A percentile compares a stretch with the other conserved stretches of the same genome.
Conservation (phyloP, 2,888 invertebrate species). For the Latrodectus hesperus region DNA sequence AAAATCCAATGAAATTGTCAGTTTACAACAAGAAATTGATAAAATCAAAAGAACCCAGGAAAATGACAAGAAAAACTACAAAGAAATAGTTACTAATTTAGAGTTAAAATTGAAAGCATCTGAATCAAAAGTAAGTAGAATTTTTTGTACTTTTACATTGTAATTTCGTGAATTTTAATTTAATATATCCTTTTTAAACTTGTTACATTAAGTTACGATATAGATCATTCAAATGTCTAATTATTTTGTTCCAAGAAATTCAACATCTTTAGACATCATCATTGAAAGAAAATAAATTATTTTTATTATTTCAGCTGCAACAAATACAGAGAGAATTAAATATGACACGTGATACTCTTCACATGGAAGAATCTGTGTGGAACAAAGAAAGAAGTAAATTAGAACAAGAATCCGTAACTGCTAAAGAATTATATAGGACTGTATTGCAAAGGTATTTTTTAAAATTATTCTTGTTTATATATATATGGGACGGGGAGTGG, state of each 20-base stretch:
- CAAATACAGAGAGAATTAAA: conserved; percentile 8
- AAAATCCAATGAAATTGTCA: conserved; percentile 27
- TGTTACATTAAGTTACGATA: too few relatives aligned
- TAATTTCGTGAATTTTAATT: too few relatives aligned
- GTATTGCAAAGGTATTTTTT: conserved; percentile 16
- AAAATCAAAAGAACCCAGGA: conserved; percentile 9
- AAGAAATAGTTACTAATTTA: conserved; percentile 24
- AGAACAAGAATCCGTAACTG: conserved; percentile 30
- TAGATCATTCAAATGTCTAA: too few relatives aligned
- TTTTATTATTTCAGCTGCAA: conserved; percentile 9
- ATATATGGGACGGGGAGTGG: too few relatives aligned
- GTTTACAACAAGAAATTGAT: conserved; percentile 18
- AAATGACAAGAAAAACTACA: conserved; percentile 21
- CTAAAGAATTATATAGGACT: conserved; percentile 33
- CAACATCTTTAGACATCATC: too few relatives aligned
- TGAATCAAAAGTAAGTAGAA: not conserved
- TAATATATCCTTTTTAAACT: too few relatives aligned
- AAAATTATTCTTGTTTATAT: too few relatives aligned
- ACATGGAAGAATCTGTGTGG: conserved; percentile 39
- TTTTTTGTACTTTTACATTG: not conserved
- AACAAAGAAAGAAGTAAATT: conserved; percentile 43
- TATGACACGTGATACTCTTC: conserved; percentile 14
- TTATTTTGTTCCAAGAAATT: too few relatives aligned
- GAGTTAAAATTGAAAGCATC: conserved; percentile 23
- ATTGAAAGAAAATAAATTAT: too few relatives aligned